phyloP scores from a whole-genome alignment of 23 tunicate species.

The Styela plicata region DNA sequence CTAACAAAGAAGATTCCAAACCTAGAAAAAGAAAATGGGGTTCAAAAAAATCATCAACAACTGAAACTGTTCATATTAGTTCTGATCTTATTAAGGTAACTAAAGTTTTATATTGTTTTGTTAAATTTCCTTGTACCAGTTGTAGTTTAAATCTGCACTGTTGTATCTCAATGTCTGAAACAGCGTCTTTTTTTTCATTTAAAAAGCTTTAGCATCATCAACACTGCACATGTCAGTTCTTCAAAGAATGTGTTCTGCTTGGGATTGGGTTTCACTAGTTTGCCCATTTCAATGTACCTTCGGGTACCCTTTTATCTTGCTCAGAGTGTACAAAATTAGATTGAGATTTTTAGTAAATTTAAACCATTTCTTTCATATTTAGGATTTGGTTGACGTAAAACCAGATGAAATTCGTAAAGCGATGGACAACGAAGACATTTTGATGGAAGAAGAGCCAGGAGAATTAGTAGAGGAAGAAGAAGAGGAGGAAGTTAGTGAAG shows the following conservation, averaged over 20 bases:
- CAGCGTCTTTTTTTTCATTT: too few relatives aligned
- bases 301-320: background rate
- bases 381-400: constrained; percentile 68
- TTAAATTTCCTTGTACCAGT: too few relatives aligned
- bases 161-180: too few relatives aligned
- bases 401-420: constrained; percentile 50
- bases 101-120: background rate
- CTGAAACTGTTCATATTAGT: constrained; percentile 58
- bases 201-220: too few relatives aligned
- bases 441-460: constrained; percentile 42
- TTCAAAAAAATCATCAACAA: constrained; percentile 24
- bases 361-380: background rate
- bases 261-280: too few relatives aligned
- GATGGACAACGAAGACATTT: constrained; percentile 34
- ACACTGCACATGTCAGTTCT: too few relatives aligned
- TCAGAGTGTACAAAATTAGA: background rate
- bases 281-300: too few relatives aligned
- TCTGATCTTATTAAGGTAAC: constrained; percentile 70
- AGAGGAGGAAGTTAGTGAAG: constrained; percentile 76
- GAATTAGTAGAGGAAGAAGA: constrained; percentile 25
- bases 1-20: background rate
- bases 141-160: too few relatives aligned
- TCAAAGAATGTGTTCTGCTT: too few relatives aligned
- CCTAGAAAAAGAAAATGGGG: constrained; percentile 77
- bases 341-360: background rate